phyloP scores from a whole-genome alignment of 2,888 invertebrate species.

The Trichopria drosophilae region DNA sequence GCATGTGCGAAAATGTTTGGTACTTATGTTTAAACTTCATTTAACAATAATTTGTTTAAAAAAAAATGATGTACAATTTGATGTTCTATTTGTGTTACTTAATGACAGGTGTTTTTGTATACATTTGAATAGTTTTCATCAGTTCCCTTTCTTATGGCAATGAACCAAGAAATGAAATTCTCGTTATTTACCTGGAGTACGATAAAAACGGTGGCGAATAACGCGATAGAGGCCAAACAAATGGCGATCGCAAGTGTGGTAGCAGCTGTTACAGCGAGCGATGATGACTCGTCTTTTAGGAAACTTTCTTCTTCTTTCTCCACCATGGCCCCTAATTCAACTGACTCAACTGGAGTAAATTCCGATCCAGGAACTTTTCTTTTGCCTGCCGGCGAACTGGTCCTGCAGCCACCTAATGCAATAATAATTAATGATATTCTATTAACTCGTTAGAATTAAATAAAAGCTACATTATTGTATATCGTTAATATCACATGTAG shows the following conservation, averaged over 20 bases:
- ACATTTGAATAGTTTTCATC: too few species aligned
- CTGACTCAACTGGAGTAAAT: constrained; percentile 44
- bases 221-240: constrained; percentile 70
- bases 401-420: constrained; percentile 70
- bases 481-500: too few species aligned
- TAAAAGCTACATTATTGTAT: too few species aligned
- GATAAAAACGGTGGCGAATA: constrained; percentile 73
- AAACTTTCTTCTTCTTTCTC: constrained; percentile 37
- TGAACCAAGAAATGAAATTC: too few species aligned
- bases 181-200: constrained; percentile 75
- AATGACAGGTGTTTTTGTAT: too few species aligned
- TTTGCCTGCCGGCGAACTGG: constrained; percentile 74
- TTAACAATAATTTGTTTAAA: too few species aligned
- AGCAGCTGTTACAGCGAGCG: constrained; percentile 65
- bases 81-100: too few species aligned
- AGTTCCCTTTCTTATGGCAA: too few species aligned
- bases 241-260: constrained; percentile 70
- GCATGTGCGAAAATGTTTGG: too few species aligned
- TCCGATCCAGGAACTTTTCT: constrained; percentile 69
- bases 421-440: neutral
- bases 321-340: constrained; percentile 36
- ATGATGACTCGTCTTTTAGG: constrained; percentile 42
- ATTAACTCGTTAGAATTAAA: neutral
- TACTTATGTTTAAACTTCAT: too few species aligned
- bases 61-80: too few species aligned